These are phyloP conservation scores for Camelus bactrianus DNA, from an alignment of 2,113 vertebrate species.

Conservation along the genomic window DNA sequence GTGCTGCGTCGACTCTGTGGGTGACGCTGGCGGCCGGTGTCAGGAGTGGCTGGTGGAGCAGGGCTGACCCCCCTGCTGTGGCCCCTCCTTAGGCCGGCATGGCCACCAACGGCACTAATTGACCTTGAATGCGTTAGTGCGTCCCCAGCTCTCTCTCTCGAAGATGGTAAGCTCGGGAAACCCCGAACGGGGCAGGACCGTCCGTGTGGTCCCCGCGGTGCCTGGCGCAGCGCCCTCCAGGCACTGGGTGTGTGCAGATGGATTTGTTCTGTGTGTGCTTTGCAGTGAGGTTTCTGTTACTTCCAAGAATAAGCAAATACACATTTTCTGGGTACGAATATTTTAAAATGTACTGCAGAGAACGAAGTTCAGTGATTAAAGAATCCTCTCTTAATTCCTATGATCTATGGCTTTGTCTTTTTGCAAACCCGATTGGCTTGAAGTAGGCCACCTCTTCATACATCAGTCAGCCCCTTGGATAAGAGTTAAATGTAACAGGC, in stretches of 20 bases:
- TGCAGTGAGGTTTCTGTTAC: not conserved
- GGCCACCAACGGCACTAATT: not conserved
- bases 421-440: not conserved
- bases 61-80: fast-evolving
- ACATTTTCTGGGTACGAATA: not conserved
- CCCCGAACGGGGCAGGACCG: fast-evolving
- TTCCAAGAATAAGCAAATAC: not conserved
- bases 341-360: not conserved
- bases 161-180: not conserved
- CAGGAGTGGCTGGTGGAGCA: not conserved
- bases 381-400: not conserved
- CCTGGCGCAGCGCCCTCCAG: fast-evolving
- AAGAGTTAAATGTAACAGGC: not conserved
- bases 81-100: not conserved
- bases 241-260: fast-evolving
- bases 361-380: not conserved
- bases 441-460: not conserved
- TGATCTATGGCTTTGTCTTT: not conserved
- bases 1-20: fast-evolving
- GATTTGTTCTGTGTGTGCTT: fast-evolving
- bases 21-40: fast-evolving
- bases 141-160: not conserved
- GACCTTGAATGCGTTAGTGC: fast-evolving
- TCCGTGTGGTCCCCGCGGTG: fast-evolving
- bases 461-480: not conserved